Evolutionary conservation across 2,888 invertebrate species (phyloP).

Genomic region (Chrysodeixis includens): DNA sequence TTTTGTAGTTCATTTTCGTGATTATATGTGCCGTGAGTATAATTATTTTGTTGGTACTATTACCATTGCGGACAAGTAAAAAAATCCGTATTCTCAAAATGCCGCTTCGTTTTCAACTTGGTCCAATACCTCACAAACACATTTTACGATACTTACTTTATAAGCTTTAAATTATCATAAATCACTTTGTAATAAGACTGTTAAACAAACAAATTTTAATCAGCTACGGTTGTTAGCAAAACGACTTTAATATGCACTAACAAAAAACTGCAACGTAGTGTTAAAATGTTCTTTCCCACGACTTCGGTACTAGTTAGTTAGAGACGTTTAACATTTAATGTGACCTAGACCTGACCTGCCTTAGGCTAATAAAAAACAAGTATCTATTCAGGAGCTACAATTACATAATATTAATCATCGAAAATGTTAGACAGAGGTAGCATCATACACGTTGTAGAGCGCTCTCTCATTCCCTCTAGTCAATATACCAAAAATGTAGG

Average conservation of each 20-base stretch:
- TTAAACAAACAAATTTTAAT: not conserved
- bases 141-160: too few species aligned
- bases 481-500: not conserved
- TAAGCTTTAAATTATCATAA: too few species aligned
- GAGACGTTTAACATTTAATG: not conserved
- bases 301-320: not conserved
- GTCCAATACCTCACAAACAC: too few species aligned
- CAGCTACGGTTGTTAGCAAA: not conserved
- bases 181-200: too few species aligned
- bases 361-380: not conserved
- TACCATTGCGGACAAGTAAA: too few species aligned
- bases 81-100: too few species aligned
- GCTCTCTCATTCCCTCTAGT: slow-evolving; percentile 16
- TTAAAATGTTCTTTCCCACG: not conserved
- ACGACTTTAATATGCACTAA: not conserved
- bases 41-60: too few species aligned
- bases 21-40: too few species aligned
- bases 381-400: slow-evolving; percentile 15
- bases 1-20: too few species aligned
- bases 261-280: not conserved
- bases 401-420: slow-evolving; percentile 6
- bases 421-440: slow-evolving; percentile 6
- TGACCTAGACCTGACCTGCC: slow-evolving; percentile 38
- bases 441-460: not conserved
- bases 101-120: too few species aligned